Base-by-base conservation (phyloP, 2,797 vertebrate species). In the Anableps anableps region DNA sequence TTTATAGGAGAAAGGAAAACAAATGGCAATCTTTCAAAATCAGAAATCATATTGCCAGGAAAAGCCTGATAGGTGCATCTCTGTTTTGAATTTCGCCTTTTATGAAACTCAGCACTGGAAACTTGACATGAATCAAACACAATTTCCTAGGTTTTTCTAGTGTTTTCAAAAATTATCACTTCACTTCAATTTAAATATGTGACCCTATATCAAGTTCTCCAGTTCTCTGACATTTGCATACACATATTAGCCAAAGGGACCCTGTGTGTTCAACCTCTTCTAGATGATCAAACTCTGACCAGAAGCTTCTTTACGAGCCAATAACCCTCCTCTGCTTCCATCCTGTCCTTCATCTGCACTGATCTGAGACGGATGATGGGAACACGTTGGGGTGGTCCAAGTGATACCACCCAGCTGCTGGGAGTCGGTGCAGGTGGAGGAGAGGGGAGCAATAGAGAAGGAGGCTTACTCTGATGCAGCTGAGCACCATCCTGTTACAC, bases 401-500 rank as follows among this genome's bases (percentile, higher is more conserved):
- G 72, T 1, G 9, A 78, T 58, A 79, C 75, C 45, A 70, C 77
- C 86, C 83, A 66, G 85, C 78, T 87, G 81, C 82, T 77, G 76
- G 75, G 16, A n/a, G 74, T 81, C 86, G 85, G 89, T 90, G 91
- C 91, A 89, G 88, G 81, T 90, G 91, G 83, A 88, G 86, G 88
- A 93, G 75, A 79, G 84, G 83, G 17, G 82, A 72, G n/a, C n/a
- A 21, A 82, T 58, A 68, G 80, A 87, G 76, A 80, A 76, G 86
- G 86, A 83, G 78, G 79, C 82, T 71, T 14, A 84, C 79, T 86
- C 55, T 41, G 81, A 86, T 60, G 77, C 82, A 80, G 85, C 86
- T 91, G 88, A 91, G 92, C 94, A 95, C 94, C 93, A 93, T 86
- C 89, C 80, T 43, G 50, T 81, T 72, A 60, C 80, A 64, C 88